These are phyloP conservation scores for Dynastes hyllus DNA, from an alignment of 2,888 invertebrate species.

Conservation along the genomic window DNA sequence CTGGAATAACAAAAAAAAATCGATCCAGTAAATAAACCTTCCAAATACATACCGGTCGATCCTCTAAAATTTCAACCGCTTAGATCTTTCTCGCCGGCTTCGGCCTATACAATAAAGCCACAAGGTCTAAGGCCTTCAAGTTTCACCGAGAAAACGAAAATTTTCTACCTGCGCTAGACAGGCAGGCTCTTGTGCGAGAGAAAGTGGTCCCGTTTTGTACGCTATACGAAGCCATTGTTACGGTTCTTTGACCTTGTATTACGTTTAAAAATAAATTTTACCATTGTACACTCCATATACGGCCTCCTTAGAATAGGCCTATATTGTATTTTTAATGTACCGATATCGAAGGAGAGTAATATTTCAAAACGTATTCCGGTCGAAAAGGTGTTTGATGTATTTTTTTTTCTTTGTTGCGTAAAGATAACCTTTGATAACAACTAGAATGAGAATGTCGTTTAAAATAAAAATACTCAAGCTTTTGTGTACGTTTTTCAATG, in stretches of 20 bases:
- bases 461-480: neutral
- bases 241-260: slow-evolving; percentile 51
- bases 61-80: neutral
- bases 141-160: slow-evolving; percentile 40
- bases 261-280: slow-evolving; percentile 26
- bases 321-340: neutral
- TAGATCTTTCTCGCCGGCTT: neutral
- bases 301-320: neutral
- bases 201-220: slow-evolving; percentile 42
- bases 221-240: slow-evolving; percentile 36
- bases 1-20: too few species aligned
- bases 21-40: too few species aligned
- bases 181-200: slow-evolving; percentile 37
- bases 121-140: slow-evolving; percentile 22
- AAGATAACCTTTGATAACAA: too few species aligned
- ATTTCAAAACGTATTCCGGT: neutral
- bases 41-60: neutral
- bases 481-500: too few species aligned
- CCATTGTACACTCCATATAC: too few species aligned
- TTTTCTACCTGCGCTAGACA: slow-evolving; percentile 50
- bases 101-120: neutral
- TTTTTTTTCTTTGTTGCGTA: neutral
- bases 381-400: neutral
- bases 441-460: too few species aligned
- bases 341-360: neutral